Evolutionary conservation across 2,797 vertebrate species (phyloP), one percentile per base, ranked within the genome.

Genomic region (Microhierax caerulescens): DNA sequence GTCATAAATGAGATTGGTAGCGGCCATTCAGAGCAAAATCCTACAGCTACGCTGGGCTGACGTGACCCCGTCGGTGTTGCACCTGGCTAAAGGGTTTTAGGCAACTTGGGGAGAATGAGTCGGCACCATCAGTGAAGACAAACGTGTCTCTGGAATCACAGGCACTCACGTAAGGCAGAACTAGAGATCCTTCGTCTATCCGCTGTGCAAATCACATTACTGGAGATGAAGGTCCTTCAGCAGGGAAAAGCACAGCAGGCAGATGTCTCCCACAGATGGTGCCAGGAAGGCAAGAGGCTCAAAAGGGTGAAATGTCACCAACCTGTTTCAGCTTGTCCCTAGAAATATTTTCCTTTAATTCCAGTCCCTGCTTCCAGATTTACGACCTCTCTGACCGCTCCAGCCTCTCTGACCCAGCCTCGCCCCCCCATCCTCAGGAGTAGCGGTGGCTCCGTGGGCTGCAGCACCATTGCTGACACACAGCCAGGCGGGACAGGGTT

Each of bases 1-100:
- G 3, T 8, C 18, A 4, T 11, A 5, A 61, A 23, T 4, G 2
- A 67, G 36, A 50, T 18, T 1, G 1, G 21, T 4, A 34, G 50
- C 0, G 0, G 22, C 18, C 32, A 74, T 36, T 79, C 48, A 48
- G 28, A 14, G 30, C 5, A 5, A 79, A 79, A 23, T 27, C 9
- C 45, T 9, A 11, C 22, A 34, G 37, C 51, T 17, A 1, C 2
- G 2, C n/a, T 9, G 28, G 9, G 74, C 60, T 48, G n/a, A 4
- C 4, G 1, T 18, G 10, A 30, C 51, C 27, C 8, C 67, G 48
- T 13, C 4, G 2, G 61, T 2, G 2, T 17, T 12, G 34, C 4
- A 4, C 37, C 39, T 17, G 24, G 4, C 32, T 12, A 14, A 23
- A 12, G 25, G 61, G 27, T 8, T 4, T 37, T 48, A 19, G 73